These are phyloP conservation scores for Acleris holmiana DNA, from an alignment of 2,888 invertebrate species.

Conservation along the genomic window DNA sequence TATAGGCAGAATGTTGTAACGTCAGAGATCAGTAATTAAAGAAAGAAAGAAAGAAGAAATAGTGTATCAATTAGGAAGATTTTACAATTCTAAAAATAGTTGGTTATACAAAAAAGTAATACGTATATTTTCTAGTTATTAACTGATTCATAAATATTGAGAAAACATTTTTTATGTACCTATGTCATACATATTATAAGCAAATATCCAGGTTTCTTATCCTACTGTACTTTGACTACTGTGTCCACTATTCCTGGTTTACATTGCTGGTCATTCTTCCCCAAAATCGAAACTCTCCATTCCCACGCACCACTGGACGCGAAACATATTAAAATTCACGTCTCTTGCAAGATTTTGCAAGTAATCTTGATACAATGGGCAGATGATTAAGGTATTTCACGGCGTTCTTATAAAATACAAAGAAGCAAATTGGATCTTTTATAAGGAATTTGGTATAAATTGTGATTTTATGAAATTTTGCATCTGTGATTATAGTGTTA, in stretches of 20 bases:
- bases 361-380: slow-evolving; percentile 33
- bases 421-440: slow-evolving; percentile 29
- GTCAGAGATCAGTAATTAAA: too few species aligned
- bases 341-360: slow-evolving; percentile 32
- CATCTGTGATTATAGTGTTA: slow-evolving; percentile 18
- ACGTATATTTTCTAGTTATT: too few species aligned
- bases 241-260: background rate
- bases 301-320: slow-evolving; percentile 23
- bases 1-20: too few species aligned
- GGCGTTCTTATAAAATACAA: slow-evolving; percentile 27
- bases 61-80: too few species aligned
- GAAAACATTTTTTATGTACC: too few species aligned
- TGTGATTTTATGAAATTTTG: slow-evolving; percentile 17
- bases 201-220: too few species aligned
- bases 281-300: slow-evolving; percentile 5
- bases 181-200: too few species aligned
- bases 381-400: slow-evolving; percentile 28
- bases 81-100: too few species aligned
- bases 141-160: too few species aligned
- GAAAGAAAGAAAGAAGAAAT: too few species aligned
- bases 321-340: slow-evolving; percentile 25
- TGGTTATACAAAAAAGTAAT: too few species aligned
- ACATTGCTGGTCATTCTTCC: slow-evolving; percentile 10
- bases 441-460: slow-evolving; percentile 7
- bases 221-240: slow-evolving; percentile 16